These are phyloP conservation scores for Drosophila grimshawi DNA, from an alignment of 1,140 invertebrate genomes.

Conservation along the genomic window DNA sequence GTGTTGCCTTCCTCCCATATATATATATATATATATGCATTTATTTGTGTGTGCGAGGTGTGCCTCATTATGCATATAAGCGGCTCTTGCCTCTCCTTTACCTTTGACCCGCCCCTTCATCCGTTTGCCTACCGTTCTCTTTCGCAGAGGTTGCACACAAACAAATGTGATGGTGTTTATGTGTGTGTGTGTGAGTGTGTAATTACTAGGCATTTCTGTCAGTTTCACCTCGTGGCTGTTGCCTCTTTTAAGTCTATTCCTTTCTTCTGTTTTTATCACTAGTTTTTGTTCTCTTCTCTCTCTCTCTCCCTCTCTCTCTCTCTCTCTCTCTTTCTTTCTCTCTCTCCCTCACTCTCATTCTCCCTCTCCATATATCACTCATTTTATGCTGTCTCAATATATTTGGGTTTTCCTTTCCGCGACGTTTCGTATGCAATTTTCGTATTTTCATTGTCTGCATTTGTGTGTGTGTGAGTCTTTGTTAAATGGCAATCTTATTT, in stretches of 20 bases:
- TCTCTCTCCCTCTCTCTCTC: constrained; percentile 8
- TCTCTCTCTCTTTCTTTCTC: constrained; percentile 12
- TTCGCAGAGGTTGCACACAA: constrained; percentile 22
- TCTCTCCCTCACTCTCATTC: constrained; percentile 17
- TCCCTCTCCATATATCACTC: background rate
- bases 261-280: background rate
- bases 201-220: constrained; percentile 23
- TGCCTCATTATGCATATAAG: constrained; percentile 56
- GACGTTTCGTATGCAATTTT: constrained; percentile 77
- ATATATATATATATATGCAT: background rate
- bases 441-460: constrained; percentile 61
- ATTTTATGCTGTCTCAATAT: constrained; percentile 60
- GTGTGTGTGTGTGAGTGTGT: constrained; percentile 8
- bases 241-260: constrained; percentile 17
- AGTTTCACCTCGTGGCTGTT: constrained; percentile 31
- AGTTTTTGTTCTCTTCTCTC: background rate
- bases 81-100: constrained; percentile 11
- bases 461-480: constrained; percentile 32
- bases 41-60: constrained; percentile 20
- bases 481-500: constrained; percentile 70
- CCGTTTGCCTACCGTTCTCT: background rate
- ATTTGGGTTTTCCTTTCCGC: constrained; percentile 63
- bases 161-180: constrained; percentile 13
- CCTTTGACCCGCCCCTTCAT: background rate
- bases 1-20: constrained; percentile 2